Conservation (phyloP, 2,888 invertebrate species). For the Patella caerulea region DNA sequence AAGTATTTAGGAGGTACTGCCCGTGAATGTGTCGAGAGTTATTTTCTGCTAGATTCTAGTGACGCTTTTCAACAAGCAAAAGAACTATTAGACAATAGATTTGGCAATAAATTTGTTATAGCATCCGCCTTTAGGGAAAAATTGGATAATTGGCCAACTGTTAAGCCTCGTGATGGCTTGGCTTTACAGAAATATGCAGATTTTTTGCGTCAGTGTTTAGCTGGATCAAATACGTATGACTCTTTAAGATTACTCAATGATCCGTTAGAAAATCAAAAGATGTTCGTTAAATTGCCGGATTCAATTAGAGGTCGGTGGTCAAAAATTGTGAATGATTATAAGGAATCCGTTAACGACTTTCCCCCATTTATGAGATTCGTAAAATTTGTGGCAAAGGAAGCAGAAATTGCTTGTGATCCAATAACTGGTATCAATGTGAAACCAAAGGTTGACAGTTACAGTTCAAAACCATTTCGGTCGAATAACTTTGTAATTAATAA, state of each 20-base stretch:
- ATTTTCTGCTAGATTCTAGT: slow-evolving; percentile 32
- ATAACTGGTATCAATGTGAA: slow-evolving; percentile 21
- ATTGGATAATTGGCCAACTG: slow-evolving; percentile 33
- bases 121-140: slow-evolving; percentile 34
- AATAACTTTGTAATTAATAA: too few species aligned
- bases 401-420: slow-evolving; percentile 35
- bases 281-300: slow-evolving; percentile 35
- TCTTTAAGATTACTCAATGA: slow-evolving; percentile 30
- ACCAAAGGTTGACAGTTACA: too few species aligned
- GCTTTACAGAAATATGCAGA: slow-evolving; percentile 21
- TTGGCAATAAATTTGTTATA: slow-evolving; percentile 36
- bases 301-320: slow-evolving; percentile 24
- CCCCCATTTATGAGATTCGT: slow-evolving; percentile 29
- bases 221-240: slow-evolving; percentile 24
- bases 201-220: slow-evolving; percentile 34
- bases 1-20: slow-evolving; percentile 34
- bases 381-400: slow-evolving; percentile 31
- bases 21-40: slow-evolving; percentile 32
- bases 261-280: slow-evolving; percentile 32
- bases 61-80: slow-evolving; percentile 35
- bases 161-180: not conserved
- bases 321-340: not conserved
- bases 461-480: too few species aligned
- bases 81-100: slow-evolving; percentile 32
- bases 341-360: slow-evolving; percentile 16